phyloP scores from a whole-genome alignment of 2,113 vertebrate genomes.

The Sialia sialis region DNA sequence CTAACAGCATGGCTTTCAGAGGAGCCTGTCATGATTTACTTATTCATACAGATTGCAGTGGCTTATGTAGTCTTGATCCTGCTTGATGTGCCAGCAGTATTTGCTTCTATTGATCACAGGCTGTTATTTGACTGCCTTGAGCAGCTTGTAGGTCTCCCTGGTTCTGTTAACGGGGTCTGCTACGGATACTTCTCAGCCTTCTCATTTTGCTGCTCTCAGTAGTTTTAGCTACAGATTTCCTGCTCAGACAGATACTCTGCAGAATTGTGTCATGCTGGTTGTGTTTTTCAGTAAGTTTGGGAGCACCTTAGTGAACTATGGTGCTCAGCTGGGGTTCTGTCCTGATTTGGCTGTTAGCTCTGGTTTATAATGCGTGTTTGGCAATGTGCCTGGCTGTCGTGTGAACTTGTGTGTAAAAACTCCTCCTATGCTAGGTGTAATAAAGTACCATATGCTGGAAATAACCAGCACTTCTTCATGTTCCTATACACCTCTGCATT shows the following conservation, averaged over 20 bases:
- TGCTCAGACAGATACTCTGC: background rate
- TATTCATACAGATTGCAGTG: conserved; percentile 63
- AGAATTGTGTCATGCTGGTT: background rate
- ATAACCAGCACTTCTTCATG: background rate
- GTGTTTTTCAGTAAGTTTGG: background rate
- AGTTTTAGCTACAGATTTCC: background rate
- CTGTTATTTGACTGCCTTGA: conserved; percentile 50
- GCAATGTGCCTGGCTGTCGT: background rate
- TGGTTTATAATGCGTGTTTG: background rate
- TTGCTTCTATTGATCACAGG: conserved; percentile 64
- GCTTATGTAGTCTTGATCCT: conserved; percentile 61
- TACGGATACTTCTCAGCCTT: background rate
- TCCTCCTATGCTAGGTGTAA: background rate
- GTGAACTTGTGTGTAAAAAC: background rate
- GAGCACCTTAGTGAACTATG: background rate
- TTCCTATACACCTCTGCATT: background rate
- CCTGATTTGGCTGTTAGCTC: background rate
- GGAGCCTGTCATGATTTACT: conserved; percentile 49
- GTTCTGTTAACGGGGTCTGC: conserved; percentile 17
- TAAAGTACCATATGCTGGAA: background rate
- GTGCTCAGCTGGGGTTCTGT: background rate
- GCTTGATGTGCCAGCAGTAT: conserved; percentile 57
- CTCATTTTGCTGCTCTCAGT: background rate
- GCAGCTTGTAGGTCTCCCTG: conserved; percentile 52
- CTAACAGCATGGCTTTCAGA: conserved; percentile 13